Evolutionary conservation across 1,140 invertebrate species (phyloP), one percentile per base, ranked within the genome.

Genomic region (Dendrolimus punctatus): DNA sequence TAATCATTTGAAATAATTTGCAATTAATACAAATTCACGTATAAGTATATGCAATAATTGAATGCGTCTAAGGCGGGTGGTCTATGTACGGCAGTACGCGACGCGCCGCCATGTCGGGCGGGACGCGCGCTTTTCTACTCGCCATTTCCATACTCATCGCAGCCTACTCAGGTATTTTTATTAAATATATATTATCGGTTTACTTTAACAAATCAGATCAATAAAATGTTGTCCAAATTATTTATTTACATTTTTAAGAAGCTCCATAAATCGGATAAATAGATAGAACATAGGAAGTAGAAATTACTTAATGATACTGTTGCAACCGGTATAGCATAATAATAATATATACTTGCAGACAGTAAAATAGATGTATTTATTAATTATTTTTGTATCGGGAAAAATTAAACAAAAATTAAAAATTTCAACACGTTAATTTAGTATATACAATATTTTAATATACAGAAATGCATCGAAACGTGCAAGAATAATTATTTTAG

Each of bases 81-180:
- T 23, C 48, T 48, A 41, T 41, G 53, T 49, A 45, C 51, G 60
- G 62, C 60, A 65, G 49, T 64, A 55, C 52, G 46, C 67, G 68
- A 67, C 74, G 80, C 67, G 68, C 68, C 74, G 80, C 66, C 73
- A 85, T 83, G 80, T 66, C 68, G 71, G 70, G 65, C 64, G 73
- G 66, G 60, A 66, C 77, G 72, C 82, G 82, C 70, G 82, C 64
- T 53, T 71, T 66, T 41, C 38, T 85, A 51, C 66, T 82, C 10
- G 50, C 52, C 37, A 45, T 68, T 48, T 76, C 68, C 5, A 57
- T 85, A 5, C 69, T 85, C 48, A 70, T 80, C 51, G 64, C 71
- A 53, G 63, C 81, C 8, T 83, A 83, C 57, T 76, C 81, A 85
- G 81, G 81, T 85, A 81, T 55, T 54, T 51, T 49, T 49, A 10